Percentiles rank a stretch among this genome's conserved stretches.
Conservation (phyloP, 2,113 vertebrate species). For the Poeciliopsis occidentalis region DNA sequence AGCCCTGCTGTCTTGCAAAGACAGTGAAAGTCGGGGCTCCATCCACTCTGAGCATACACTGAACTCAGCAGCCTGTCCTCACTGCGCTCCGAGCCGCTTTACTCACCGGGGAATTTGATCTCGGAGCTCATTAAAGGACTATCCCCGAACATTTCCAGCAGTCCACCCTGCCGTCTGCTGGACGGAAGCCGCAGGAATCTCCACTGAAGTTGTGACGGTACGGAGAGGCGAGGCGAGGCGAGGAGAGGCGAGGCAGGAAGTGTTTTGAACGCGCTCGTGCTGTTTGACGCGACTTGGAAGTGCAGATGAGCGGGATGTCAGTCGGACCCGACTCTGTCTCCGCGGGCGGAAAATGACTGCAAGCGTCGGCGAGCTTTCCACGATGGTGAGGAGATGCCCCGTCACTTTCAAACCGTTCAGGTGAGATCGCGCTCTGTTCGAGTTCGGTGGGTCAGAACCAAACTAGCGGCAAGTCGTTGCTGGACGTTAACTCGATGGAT, state of each 20-base stretch:
- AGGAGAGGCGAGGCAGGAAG: neutral
- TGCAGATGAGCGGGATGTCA: constrained; percentile 36
- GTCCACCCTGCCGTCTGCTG: constrained; percentile 2
- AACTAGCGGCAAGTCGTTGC: neutral
- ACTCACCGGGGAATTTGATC: neutral
- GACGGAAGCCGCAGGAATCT: constrained; percentile 8
- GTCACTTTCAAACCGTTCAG: constrained; percentile 97
- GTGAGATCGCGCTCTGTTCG: constrained; percentile 77
- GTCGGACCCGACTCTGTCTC: constrained; percentile 26
- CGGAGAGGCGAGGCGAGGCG: no score
- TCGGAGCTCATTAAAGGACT: neutral
- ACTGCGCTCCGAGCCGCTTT: neutral
- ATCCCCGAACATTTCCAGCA: neutral
- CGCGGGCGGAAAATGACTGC: constrained; percentile 77
- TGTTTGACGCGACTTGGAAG: neutral
- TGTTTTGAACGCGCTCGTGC: neutral
- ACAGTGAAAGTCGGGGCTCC: constrained; percentile 15
- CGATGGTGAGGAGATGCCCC: constrained; percentile 95
- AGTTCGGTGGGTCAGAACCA: neutral
- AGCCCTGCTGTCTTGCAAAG: neutral
- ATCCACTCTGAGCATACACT: constrained; percentile 28
- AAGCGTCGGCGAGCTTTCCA: constrained; percentile 87
- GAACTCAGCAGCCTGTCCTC: constrained; percentile 24
- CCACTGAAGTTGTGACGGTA: constrained; percentile 62
- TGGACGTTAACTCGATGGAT: no score